Conservation (phyloP, 1,140 invertebrate species). For the Zaprionus nigranus region DNA sequence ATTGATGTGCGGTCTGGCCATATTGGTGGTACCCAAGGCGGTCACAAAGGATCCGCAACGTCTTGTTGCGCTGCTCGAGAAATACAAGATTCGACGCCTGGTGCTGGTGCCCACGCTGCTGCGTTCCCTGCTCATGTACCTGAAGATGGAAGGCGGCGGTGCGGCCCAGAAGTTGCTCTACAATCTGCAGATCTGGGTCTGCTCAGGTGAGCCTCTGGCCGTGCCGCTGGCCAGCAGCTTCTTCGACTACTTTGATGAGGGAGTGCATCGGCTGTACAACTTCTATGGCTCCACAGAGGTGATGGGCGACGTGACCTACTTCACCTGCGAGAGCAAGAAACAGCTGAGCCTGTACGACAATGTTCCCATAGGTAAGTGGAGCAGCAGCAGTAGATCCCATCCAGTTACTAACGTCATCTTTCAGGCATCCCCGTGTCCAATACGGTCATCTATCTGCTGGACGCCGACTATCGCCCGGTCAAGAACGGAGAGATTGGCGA, state of each 20-base stretch:
- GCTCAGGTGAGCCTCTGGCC: slow-evolving; percentile 91
- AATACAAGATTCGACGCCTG: slow-evolving; percentile 90
- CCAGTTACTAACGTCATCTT: slow-evolving; percentile 81
- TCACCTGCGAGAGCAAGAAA: slow-evolving; percentile 85
- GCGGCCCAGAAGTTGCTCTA: slow-evolving; percentile 85
- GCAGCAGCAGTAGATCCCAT: neutral
- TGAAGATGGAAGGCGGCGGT: slow-evolving; percentile 85
- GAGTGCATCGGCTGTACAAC: slow-evolving; percentile 89
- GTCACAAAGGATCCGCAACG: slow-evolving; percentile 91
- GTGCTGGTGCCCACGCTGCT: slow-evolving; percentile 93
- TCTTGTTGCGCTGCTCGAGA: slow-evolving; percentile 88
- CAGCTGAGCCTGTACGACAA: slow-evolving; percentile 88
- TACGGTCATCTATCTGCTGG: slow-evolving; percentile 91
- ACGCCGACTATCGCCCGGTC: slow-evolving; percentile 89
- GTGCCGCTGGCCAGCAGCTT: slow-evolving; percentile 89
- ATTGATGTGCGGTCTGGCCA: slow-evolving; percentile 87
- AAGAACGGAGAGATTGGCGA: slow-evolving; percentile 90
- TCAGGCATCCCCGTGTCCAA: slow-evolving; percentile 88
- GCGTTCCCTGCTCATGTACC: slow-evolving; percentile 90
- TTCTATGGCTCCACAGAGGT: slow-evolving; percentile 96
- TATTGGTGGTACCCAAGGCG: slow-evolving; percentile 90
- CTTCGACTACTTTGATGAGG: slow-evolving; percentile 88
- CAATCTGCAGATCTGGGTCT: slow-evolving; percentile 90
- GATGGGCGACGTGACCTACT: slow-evolving; percentile 92
- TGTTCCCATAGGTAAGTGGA: slow-evolving; percentile 90